These are phyloP conservation scores for Molossus alvarezi DNA, from an alignment of 2,797 vertebrate genomes.

Conservation along the genomic window DNA sequence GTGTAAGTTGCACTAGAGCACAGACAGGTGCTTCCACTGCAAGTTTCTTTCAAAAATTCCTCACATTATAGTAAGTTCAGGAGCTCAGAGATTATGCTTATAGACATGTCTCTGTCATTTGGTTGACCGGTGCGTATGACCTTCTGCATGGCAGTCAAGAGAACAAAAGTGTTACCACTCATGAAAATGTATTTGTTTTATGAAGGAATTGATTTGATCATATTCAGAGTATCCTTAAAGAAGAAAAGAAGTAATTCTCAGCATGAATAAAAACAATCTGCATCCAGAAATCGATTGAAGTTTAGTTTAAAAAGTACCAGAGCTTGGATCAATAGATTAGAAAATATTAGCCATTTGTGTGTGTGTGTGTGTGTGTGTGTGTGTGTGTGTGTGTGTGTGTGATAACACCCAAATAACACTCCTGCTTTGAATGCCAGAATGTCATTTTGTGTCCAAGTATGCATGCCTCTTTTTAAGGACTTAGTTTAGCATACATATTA, in stretches of 20 bases:
- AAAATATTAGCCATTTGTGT: background rate
- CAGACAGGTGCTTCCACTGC: background rate
- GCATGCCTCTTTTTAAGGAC: background rate
- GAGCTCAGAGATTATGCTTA: constrained; percentile 8
- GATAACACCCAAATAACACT: background rate
- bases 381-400: background rate
- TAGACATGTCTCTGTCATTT: background rate
- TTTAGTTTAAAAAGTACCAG: constrained; percentile 20
- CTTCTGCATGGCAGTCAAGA: background rate
- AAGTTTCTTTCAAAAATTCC: background rate
- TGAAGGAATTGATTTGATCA: background rate
- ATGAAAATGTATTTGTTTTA: constrained; percentile 1
- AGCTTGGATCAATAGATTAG: background rate
- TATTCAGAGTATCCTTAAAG: constrained; percentile 31
- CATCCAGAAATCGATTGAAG: background rate
- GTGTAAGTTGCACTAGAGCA: background rate
- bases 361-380: background rate
- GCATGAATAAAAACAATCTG: constrained; percentile 17
- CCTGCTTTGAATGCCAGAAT: background rate
- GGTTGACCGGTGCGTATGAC: background rate
- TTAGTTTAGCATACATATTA: constrained; percentile 47
- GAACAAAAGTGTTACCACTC: background rate
- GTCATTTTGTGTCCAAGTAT: background rate
- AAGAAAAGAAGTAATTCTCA: constrained; percentile 6
- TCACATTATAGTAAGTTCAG: constrained; percentile 5